Evolutionary conservation across 2,888 invertebrate genomes (phyloP), one percentile per base, ranked within the genome.

Genomic region (Syritta pipiens): DNA sequence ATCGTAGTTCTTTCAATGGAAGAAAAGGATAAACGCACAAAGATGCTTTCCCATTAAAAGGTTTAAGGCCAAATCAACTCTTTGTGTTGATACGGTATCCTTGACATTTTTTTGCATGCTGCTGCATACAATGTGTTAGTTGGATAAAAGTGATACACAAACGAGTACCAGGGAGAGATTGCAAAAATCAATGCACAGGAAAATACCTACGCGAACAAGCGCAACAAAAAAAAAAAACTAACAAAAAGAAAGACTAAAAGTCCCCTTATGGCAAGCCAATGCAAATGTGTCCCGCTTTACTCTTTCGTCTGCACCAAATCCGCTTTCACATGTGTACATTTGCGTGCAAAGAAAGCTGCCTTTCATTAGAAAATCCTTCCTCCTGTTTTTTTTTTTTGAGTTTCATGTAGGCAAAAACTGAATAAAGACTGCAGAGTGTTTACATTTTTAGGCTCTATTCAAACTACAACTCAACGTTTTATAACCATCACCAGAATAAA

Each of bases 81-180:
- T 59, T 74, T 74, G 65, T 74, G 63, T n/a, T n/a, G n/a, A n/a
- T 65, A 59, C 49, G 20, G 28, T 65, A 65, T 74, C 65, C 72
- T 65, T 74, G 65, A 65, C 65, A 74, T 65, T 74, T 51, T 65
- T 65, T 35, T 32, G 42, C 42, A 44, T 35, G 20, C 42, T n/a
- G n/a, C n/a, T n/a, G n/a, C 51, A 22, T 51, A 49, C 51, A 51
- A 49, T 10, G 63, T 40, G 42, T 32, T 42, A 48, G 37, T 24
- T 26, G 22, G 17, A 32, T 30, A 51, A 37, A 40, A 19, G 12
- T 20, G 10, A 24, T 32, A 49, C 19, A 48, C 24, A 63, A n/a
- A n/a, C n/a, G n/a, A n/a, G n/a, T n/a, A n/a, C n/a, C n/a, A n/a
- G n/a, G n/a, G n/a, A n/a, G n/a, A n/a, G n/a, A n/a, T n/a, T n/a